Evolutionary conservation across 2,113 vertebrate genomes (phyloP).

Genomic region (Muntiacus muntjak): DNA sequence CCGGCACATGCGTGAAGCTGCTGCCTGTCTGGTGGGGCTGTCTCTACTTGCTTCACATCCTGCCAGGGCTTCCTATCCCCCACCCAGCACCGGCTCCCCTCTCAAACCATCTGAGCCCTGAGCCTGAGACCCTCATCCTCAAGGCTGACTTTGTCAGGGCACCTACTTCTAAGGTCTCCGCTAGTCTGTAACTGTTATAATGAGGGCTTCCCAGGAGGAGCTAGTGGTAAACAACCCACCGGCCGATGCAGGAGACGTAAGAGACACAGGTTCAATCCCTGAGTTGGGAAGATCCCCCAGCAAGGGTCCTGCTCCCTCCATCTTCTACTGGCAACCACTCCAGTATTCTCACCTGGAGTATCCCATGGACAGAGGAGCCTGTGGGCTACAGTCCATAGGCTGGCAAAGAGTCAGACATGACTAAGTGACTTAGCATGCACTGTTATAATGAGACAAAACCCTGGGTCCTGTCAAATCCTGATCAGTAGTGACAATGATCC

Average conservation of each 20-base stretch:
- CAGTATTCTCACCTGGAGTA: not conserved
- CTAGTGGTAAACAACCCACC: not conserved
- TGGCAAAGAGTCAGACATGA: not conserved
- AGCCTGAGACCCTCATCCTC: not conserved
- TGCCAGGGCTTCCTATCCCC: not conserved
- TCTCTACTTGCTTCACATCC: not conserved
- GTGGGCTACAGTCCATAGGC: not conserved
- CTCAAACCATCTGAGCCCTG: accelerated
- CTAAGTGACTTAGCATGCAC: not conserved
- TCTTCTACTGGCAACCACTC: not conserved
- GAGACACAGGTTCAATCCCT: not conserved
- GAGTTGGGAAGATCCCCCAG: not conserved
- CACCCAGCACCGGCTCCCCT: accelerated
- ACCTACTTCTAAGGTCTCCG: not conserved
- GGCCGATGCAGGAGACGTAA: not conserved
- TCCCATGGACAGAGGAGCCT: not conserved
- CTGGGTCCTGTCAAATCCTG: not conserved
- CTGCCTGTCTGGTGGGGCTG: accelerated
- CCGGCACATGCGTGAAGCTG: not conserved
- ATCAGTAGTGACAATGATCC: accelerated
- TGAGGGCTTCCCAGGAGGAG: not conserved
- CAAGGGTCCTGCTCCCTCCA: no score
- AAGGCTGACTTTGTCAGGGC: not conserved
- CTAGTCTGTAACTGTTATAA: not conserved
- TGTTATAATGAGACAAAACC: not conserved